Evolutionary conservation across 2,888 invertebrate species (phyloP), one percentile per base, ranked within the genome.

Genomic region (Troglohyphantes excavatus): DNA sequence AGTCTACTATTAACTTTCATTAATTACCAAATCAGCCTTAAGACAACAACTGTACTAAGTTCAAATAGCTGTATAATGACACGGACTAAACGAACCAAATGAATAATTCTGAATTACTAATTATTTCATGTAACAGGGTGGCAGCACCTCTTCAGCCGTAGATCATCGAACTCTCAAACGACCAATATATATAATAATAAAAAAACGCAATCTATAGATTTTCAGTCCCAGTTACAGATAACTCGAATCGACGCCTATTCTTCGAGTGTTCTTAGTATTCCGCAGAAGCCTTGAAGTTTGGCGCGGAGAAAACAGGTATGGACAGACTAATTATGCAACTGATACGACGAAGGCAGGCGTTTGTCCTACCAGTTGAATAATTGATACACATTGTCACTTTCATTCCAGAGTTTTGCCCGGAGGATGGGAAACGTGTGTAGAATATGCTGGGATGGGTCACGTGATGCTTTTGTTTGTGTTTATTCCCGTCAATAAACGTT

Each of bases 391-490:
- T 53, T 53, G 53, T 53, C 53, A 53, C 53, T 53, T 53, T 53
- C 53, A 17, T 53, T 53, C 53, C 53, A 53, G 5, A 17, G 5
- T n/a, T n/a, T n/a, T 53, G 53, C 53, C 13, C 17, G 53, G 13
- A 53, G 53, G 53, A 13, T 13, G 5, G 7, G 53, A 53, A n/a
- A 53, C 53, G 53, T 53, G 53, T 5, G n/a, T 17, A 0, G 53
- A 13, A 53, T 53, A 17, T n/a, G 5, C 5, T 5, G 5, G 17
- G 5, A 5, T 13, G 53, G n/a, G 53, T 53, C 53, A 53, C 53
- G 53, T 53, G 53, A 53, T n/a, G 53, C 53, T 53, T 53, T 53
- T 53, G 53, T 53, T 53, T 53, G 53, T 53, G 53, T 53, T n/a
- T 53, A 39, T 17, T 53, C 53, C n/a, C n/a, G 53, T 53, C 53